These are phyloP conservation scores for Siderastrea radians DNA, from an alignment of 92 coral and sea anemone genomes.

Conservation along the genomic window DNA sequence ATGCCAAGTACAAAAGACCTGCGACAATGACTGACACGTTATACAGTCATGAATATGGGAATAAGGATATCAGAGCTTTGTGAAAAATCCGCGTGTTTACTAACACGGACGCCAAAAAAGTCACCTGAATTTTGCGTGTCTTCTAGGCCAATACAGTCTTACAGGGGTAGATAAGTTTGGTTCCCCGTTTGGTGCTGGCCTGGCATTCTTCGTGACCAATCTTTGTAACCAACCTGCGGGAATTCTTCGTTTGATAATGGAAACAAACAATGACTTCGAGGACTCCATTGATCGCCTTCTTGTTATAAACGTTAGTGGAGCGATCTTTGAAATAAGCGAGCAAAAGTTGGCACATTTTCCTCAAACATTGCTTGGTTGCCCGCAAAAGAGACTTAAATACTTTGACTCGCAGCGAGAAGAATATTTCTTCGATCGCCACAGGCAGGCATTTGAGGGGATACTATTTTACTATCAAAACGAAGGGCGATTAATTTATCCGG, in stretches of 20 bases:
- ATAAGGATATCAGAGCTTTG: not conserved
- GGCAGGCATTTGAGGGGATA: constrained; percentile 92
- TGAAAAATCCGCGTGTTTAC: constrained; percentile 9
- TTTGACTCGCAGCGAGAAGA: constrained; percentile 75
- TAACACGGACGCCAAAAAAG: not conserved
- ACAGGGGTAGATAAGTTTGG: not conserved
- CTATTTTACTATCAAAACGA: constrained; percentile 88
- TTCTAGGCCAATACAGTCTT: no score
- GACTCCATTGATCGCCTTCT: constrained; percentile 36
- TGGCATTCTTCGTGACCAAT: not conserved
- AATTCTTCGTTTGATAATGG: constrained; percentile 25
- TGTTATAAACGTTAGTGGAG: constrained; percentile 86
- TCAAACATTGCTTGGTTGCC: constrained; percentile 82
- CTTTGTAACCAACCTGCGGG: not conserved
- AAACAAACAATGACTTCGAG: not conserved
- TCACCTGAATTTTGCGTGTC: not conserved
- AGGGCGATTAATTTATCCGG: constrained; percentile 83
- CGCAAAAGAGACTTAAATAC: constrained; percentile 73
- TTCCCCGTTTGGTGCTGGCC: not conserved
- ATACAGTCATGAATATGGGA: constrained; percentile 20
- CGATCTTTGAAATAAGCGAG: constrained; percentile 82
- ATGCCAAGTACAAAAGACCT: constrained; percentile 1
- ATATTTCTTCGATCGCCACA: constrained; percentile 92
- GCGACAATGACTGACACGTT: not conserved
- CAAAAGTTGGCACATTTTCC: constrained; percentile 74